These are phyloP conservation scores for Zhengitettix transpicula DNA, from an alignment of 2,888 invertebrate genomes.

Conservation along the genomic window DNA sequence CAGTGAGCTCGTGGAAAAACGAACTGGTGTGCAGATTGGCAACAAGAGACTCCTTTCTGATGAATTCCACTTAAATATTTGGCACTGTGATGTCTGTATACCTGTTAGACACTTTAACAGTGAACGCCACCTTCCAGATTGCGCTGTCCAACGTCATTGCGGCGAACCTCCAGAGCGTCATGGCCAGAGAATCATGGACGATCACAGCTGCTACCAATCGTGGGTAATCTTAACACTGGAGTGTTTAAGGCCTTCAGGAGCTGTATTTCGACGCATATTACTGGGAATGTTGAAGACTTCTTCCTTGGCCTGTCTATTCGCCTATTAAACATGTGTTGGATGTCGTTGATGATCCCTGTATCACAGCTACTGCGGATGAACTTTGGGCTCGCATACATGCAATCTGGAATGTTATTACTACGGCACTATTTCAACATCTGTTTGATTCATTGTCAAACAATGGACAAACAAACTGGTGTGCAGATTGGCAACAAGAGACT, in stretches of 20 bases:
- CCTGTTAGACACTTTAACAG: background rate
- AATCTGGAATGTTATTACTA: no score
- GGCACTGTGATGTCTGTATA: background rate
- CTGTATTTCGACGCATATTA: background rate
- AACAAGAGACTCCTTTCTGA: background rate
- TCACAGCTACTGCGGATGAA: background rate
- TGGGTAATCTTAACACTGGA: background rate
- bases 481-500: background rate
- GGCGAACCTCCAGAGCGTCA: background rate
- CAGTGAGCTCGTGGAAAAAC: no score
- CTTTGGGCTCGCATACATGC: background rate
- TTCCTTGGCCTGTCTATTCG: background rate
- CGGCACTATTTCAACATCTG: no score
- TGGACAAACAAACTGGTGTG: no score
- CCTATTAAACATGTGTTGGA: background rate
- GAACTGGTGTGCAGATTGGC: background rate
- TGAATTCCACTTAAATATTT: background rate
- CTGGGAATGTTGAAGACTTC: background rate
- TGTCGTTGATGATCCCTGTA: background rate
- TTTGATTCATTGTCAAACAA: no score
- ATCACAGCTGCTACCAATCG: background rate
- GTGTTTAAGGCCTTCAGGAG: background rate
- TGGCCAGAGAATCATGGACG: background rate
- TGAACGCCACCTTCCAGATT: background rate
- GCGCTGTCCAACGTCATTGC: background rate